Conservation (phyloP, 2,888 invertebrate species). For the Agrochola litura region DNA sequence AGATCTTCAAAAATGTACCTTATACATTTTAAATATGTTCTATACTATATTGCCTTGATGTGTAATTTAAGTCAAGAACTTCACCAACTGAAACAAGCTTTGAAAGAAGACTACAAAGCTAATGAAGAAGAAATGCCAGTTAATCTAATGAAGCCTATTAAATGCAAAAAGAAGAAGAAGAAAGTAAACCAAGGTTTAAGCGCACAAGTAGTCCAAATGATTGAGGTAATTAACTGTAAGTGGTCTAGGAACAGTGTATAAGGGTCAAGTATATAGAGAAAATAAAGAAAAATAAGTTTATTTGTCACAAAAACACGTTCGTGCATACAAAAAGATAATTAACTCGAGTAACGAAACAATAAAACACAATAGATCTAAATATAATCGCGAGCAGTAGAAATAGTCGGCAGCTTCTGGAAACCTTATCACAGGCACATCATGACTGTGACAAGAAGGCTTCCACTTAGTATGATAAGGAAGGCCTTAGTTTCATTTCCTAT, state of each 20-base stretch:
- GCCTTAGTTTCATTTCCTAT: too few relatives aligned
- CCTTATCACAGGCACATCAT: too few relatives aligned
- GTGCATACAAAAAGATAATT: too few relatives aligned
- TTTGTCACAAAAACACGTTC: too few relatives aligned
- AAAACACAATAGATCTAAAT: too few relatives aligned
- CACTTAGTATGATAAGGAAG: too few relatives aligned
- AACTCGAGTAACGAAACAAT: too few relatives aligned
- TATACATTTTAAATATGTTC: neutral
- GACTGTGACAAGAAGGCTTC: too few relatives aligned
- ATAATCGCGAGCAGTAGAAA: too few relatives aligned
- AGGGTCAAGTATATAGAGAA: neutral
- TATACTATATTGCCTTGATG: neutral
- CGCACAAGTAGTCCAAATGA: conserved; percentile 69
- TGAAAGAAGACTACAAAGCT: conserved; percentile 77
- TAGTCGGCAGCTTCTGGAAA: too few relatives aligned
- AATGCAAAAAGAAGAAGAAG: conserved; percentile 62
- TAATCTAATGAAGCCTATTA: conserved; percentile 67
- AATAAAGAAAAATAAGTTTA: too few relatives aligned
- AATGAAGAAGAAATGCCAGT: conserved; percentile 78
- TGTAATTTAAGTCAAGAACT: conserved; percentile 73
- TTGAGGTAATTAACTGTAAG: conserved; percentile 71
- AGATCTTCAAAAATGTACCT: neutral
- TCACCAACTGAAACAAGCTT: conserved; percentile 73
- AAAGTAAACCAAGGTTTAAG: conserved; percentile 62
- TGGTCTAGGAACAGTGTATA: neutral